These are phyloP conservation scores for Cryptotis parvus DNA, from an alignment of 2,113 vertebrate species.

Conservation along the genomic window DNA sequence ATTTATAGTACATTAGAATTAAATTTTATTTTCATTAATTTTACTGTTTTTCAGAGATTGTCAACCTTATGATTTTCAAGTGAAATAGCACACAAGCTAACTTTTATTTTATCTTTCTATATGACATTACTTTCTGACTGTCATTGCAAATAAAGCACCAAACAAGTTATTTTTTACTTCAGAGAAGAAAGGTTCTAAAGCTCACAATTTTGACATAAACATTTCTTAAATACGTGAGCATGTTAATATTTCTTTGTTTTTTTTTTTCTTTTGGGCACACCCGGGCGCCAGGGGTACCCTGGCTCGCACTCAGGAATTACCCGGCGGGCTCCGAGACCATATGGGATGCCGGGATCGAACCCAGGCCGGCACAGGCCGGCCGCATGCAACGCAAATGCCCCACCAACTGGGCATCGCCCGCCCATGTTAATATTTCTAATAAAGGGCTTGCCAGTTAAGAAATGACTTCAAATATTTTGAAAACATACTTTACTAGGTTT, in stretches of 20 bases:
- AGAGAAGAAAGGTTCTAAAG: conserved; percentile 23
- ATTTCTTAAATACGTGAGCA: background rate
- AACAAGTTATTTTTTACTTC: background rate
- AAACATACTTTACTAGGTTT: conserved; percentile 9
- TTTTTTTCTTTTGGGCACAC: too few species aligned
- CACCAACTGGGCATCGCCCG: too few species aligned
- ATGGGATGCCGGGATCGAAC: too few species aligned
- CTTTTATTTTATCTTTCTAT: background rate
- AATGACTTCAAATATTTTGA: background rate
- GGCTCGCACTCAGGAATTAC: too few species aligned
- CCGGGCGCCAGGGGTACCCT: too few species aligned
- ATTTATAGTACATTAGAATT: background rate
- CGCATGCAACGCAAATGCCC: too few species aligned
- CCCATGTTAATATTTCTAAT: conserved; percentile 30
- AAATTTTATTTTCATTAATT: conserved; percentile 11
- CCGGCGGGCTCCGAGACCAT: too few species aligned
- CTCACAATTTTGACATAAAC: background rate
- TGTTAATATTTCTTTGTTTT: too few species aligned
- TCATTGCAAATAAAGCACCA: conserved; percentile 17
- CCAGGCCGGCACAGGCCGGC: too few species aligned
- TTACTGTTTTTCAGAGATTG: conserved; percentile 26
- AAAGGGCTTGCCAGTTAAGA: background rate
- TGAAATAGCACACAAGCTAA: background rate
- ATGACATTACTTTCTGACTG: background rate
- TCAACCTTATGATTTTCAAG: background rate